Evolutionary conservation across 2,113 vertebrate species (phyloP).

Genomic region (Piprites chloris): DNA sequence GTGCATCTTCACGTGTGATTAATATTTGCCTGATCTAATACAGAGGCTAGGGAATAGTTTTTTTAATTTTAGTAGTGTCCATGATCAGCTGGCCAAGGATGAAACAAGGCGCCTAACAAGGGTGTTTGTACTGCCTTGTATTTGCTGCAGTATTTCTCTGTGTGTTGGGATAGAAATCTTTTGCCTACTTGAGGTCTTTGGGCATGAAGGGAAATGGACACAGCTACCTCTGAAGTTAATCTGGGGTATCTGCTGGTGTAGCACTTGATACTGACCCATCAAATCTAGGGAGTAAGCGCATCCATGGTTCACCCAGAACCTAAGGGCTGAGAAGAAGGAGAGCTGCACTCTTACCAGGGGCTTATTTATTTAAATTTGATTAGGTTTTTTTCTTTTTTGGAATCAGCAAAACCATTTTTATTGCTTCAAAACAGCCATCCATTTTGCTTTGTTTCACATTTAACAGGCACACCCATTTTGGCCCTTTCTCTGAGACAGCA

Average conservation of each 20-base stretch:
- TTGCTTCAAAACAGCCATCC: background rate
- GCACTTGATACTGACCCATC: background rate
- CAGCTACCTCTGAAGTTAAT: background rate
- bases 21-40: background rate
- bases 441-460: background rate
- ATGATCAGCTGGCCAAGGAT: background rate
- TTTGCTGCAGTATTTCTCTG: background rate
- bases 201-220: background rate
- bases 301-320: background rate
- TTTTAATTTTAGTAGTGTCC: background rate
- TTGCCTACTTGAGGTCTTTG: background rate
- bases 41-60: background rate
- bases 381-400: background rate
- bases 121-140: too few species aligned
- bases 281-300: background rate
- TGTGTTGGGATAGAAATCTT: background rate
- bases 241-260: background rate
- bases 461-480: background rate
- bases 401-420: background rate
- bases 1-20: background rate
- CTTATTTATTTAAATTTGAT: background rate
- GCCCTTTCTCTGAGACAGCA: background rate
- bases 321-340: background rate
- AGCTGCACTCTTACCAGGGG: background rate
- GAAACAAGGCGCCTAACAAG: background rate